Percentiles rank a stretch among this genome's conserved stretches.
phyloP scores from a whole-genome alignment of 2,797 vertebrate genomes.

The Nyctibius grandis region DNA sequence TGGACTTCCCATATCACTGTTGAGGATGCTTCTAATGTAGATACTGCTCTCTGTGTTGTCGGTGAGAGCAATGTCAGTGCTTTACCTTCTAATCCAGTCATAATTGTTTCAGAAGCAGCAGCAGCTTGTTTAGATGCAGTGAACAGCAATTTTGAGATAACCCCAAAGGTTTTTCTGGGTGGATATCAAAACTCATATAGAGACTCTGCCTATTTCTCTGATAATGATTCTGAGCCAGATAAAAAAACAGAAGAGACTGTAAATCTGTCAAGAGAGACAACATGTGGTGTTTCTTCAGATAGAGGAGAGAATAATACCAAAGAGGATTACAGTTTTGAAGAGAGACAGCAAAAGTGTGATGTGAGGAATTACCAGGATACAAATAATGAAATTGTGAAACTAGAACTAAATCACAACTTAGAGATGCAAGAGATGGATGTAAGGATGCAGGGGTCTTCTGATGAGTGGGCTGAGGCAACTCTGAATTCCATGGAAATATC shows the following conservation, averaged over 20 bases:
- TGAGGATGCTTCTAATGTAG: conserved; percentile 70
- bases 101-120: conserved; percentile 85
- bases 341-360: neutral
- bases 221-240: conserved; percentile 93
- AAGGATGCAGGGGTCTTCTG: neutral
- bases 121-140: conserved; percentile 52
- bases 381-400: neutral
- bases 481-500: neutral
- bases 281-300: neutral
- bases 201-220: conserved; percentile 98
- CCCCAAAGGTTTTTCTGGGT: conserved; percentile 64
- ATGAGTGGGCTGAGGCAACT: conserved; percentile 21
- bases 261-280: conserved; percentile 24
- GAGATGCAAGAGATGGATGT: neutral
- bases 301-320: neutral
- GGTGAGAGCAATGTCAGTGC: neutral
- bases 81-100: conserved; percentile 79
- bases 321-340: conserved; percentile 5
- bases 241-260: conserved; percentile 81
- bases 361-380: neutral
- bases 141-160: conserved; percentile 66
- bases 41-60: conserved; percentile 38
- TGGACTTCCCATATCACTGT: conserved; percentile 88
- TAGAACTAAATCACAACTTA: neutral
- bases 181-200: conserved; percentile 82